These are phyloP conservation scores for Stenolophus ochropezus DNA, from an alignment of 2,888 invertebrate genomes.

Conservation along the genomic window DNA sequence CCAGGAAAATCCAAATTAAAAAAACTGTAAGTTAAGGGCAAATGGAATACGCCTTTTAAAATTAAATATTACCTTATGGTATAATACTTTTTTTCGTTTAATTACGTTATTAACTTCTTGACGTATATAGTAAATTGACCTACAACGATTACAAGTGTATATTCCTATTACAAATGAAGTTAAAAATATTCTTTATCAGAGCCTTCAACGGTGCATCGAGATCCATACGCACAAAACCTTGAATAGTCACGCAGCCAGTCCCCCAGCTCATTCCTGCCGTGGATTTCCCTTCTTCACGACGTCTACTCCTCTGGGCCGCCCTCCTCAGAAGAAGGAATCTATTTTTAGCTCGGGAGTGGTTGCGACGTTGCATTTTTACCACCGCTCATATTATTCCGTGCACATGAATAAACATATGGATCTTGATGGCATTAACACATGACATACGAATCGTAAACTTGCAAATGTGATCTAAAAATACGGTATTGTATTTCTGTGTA, in stretches of 20 bases:
- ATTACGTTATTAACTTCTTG: no score
- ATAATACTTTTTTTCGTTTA: no score
- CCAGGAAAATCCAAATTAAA: no score
- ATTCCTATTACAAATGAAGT: no score
- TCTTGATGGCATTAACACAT: slow-evolving; percentile 4
- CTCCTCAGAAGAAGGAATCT: slow-evolving; percentile 12
- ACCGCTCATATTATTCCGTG: slow-evolving; percentile 25
- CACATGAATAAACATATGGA: slow-evolving; percentile 32
- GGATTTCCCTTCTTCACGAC: background rate
- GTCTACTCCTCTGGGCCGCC: background rate
- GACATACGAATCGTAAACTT: background rate
- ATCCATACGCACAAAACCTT: background rate
- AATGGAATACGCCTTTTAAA: no score
- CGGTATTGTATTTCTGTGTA: background rate
- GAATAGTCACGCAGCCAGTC: background rate
- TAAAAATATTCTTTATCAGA: background rate
- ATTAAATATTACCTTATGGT: no score
- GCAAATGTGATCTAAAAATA: background rate
- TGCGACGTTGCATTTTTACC: slow-evolving; percentile 39
- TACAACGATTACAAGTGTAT: no score
- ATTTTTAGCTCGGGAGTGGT: slow-evolving; percentile 39
- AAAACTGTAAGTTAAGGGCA: no score
- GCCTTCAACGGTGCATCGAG: background rate
- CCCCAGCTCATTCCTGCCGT: background rate
- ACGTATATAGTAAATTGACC: no score